These are phyloP conservation scores for Cepaea nemoralis DNA, from an alignment of 1,140 invertebrate genomes.

Conservation along the genomic window DNA sequence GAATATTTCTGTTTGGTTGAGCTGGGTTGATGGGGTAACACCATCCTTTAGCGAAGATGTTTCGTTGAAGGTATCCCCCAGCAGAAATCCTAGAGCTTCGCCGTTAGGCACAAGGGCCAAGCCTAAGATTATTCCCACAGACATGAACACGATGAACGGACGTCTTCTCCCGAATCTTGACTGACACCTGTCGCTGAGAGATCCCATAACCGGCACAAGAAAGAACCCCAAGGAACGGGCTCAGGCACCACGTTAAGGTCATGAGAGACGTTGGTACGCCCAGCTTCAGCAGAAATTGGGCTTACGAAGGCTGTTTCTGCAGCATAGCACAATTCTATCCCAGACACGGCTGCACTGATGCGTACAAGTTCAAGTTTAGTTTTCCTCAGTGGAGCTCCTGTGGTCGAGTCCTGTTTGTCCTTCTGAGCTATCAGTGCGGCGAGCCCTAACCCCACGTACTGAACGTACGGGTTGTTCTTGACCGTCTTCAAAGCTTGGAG, in stretches of 20 bases:
- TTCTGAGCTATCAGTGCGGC: conserved; percentile 50
- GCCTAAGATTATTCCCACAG: conserved; percentile 84
- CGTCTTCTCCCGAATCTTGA: conserved; percentile 85
- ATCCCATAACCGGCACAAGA: conserved; percentile 90
- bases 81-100: conserved; percentile 82
- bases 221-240: conserved; percentile 83
- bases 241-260: conserved; percentile 95
- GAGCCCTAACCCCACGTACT: conserved; percentile 53
- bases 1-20: background rate
- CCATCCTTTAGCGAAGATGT: background rate
- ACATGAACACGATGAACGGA: conserved; percentile 91
- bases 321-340: conserved; percentile 96
- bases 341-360: conserved; percentile 94
- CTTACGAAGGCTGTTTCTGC: conserved; percentile 97
- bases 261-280: conserved; percentile 91
- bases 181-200: conserved; percentile 89
- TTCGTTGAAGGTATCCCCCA: conserved; percentile 78
- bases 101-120: conserved; percentile 85
- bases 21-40: background rate
- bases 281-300: conserved; percentile 91
- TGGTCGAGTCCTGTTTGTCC: conserved; percentile 39
- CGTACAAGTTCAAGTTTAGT: conserved; percentile 85
- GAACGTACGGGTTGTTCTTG: conserved; percentile 54
- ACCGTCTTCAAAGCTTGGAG: conserved; percentile 58
- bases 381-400: conserved; percentile 74